Evolutionary conservation across 2,888 invertebrate species (phyloP).

Genomic region (Panopea generosa): DNA sequence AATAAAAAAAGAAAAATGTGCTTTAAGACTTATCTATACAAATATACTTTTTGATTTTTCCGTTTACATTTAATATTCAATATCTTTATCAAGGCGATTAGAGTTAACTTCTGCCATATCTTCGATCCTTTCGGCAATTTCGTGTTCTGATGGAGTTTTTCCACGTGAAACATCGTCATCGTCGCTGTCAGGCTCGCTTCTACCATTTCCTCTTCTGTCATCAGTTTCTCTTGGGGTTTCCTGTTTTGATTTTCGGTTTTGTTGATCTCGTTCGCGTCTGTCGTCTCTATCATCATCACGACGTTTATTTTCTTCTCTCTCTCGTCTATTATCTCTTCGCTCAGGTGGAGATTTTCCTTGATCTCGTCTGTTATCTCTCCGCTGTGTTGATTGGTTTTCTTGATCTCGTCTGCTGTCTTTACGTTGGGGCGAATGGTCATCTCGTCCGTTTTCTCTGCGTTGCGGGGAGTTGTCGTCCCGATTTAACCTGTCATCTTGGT

Average conservation of each 20-base stretch:
- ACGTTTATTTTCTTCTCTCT: neutral
- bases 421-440: neutral
- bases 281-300: neutral
- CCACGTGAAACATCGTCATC: slow-evolving; percentile 22
- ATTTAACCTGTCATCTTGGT: neutral
- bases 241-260: neutral
- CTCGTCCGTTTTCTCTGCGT: neutral
- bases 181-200: neutral
- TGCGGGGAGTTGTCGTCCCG: neutral
- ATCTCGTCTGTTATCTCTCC: neutral
- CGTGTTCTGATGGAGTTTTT: slow-evolving; percentile 30
- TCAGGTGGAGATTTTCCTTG: no score
- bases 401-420: neutral
- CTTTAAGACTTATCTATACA: no score
- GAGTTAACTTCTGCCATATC: slow-evolving; percentile 35
- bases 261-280: neutral
- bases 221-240: no score
- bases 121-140: slow-evolving; percentile 28
- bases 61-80: slow-evolving; percentile 49
- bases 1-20: no score
- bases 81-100: slow-evolving; percentile 32
- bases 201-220: neutral
- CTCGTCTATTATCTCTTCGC: neutral
- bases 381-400: neutral
- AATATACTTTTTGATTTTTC: neutral